Evolutionary conservation across 2,797 vertebrate genomes (phyloP), one percentile per base, ranked within the genome.

Genomic region (Cirrhinus molitorella): DNA sequence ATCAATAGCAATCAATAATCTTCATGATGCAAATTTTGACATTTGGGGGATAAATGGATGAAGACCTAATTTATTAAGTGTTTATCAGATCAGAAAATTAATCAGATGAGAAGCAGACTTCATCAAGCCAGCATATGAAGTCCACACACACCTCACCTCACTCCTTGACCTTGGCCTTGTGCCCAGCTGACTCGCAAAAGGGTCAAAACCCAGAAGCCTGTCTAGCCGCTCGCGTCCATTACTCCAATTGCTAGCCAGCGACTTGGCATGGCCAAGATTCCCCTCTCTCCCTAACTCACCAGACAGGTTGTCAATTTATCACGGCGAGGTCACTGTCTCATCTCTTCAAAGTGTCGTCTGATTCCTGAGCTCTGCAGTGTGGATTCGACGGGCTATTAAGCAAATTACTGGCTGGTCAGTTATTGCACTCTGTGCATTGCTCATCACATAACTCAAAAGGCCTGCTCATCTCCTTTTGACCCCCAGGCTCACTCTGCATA

Each of bases 301-400:
- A 85, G 76, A 82, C 78, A 83, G 83, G 72, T 88, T 85, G 85
- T 77, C 88, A 85, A 80, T 87, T 85, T 87, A 83, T 89, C 86
- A 88, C 23, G n/a, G 74, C 49, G 70, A 84, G 84, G 85, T 88
- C 85, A 83, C 61, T 28, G 47, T 85, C 80, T 88, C 88, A 87
- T 87, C 86, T 85, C 80, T 75, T 57, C 83, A 55, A 76, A 88
- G 83, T 85, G 85, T 86, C 68, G n/a, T 85, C 75, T 65, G 74
- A 83, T 81, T 85, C 84, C 68, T 81, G n/a, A 63, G 68, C 72
- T 75, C 31, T 28, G 65, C 80, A 4, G 63, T 73, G 31, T 12
- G 23, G 81, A 86, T 79, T 55, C 55, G 37, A 78, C 14, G 23
- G 73, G 87, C 87, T 90, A 88, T 88, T 87, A 89, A 89, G 79